These are phyloP conservation scores for Heliconius hewitsoni DNA, from an alignment of 1,140 invertebrate species.

Conservation along the genomic window DNA sequence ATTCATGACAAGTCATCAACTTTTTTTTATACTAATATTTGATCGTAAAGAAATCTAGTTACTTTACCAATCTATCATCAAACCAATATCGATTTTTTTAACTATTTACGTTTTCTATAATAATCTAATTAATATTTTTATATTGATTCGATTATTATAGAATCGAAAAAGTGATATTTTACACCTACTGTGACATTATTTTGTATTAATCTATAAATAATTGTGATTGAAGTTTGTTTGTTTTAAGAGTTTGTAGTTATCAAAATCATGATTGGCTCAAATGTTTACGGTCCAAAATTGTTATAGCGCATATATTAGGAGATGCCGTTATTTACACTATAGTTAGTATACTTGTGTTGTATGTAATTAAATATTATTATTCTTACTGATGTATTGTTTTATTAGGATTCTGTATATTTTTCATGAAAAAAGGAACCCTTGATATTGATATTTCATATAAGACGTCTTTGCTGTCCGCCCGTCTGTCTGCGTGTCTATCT, in stretches of 20 bases:
- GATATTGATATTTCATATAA: too few relatives aligned
- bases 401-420: background rate
- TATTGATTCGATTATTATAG: constrained; percentile 7
- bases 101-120: background rate
- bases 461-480: too few relatives aligned
- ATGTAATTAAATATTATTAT: constrained; percentile 74
- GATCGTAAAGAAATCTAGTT: background rate
- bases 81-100: background rate
- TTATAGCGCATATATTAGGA: constrained; percentile 57
- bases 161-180: constrained; percentile 29
- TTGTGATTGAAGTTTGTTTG: constrained; percentile 7
- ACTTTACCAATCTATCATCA: background rate
- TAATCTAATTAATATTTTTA: constrained; percentile 1
- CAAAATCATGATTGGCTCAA: constrained; percentile 58
- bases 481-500: too few relatives aligned
- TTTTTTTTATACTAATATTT: background rate
- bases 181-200: constrained; percentile 33
- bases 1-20: too few relatives aligned
- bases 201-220: constrained; percentile 7
- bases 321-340: constrained; percentile 59
- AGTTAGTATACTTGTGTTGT: constrained; percentile 68
- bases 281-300: constrained; percentile 60
- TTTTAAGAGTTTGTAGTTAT: constrained; percentile 14
- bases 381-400: constrained; percentile 50
- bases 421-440: too few relatives aligned